Evolutionary conservation across 2,797 vertebrate species (phyloP), one percentile per base, ranked within the genome.

Genomic region (Diceros bicornis): DNA sequence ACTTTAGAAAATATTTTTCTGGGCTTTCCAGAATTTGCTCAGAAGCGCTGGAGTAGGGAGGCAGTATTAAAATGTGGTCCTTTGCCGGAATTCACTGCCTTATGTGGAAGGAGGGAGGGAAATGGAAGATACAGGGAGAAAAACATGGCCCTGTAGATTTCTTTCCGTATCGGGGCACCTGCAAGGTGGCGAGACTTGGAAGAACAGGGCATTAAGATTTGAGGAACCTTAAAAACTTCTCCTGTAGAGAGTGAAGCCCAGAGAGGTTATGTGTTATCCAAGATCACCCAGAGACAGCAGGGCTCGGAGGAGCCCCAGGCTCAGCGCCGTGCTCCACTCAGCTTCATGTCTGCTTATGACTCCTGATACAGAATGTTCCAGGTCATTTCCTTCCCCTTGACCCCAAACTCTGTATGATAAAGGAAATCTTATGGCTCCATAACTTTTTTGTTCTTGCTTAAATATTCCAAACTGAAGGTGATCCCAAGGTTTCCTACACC

Each of bases 401-500:
- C 71, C 50, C 47, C 52, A 88, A 32, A 61, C 18, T 47, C n/a
- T 34, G 2, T 34, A 47, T 85, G 59, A 44, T 85, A 59, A 75
- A 77, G 29, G 47, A 91, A 61, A 27, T 47, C 55, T 21, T 21
- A 21, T 61, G 32, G 9, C 21, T 72, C 4, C 12, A 8, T 62
- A 59, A 89, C 18, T 68, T 93, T 50, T 41, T 34, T 94, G n/a
- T 37, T 79, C 55, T 79, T 75, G 29, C 29, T 78, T 62, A 78
- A 74, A 34, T 89, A 59, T 95, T 87, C 62, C 64, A 83, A 84
- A 84, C 37, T 14, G 29, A 97, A 89, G 66, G 41, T 4, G 9
- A 71, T 41, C 17, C 75, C 61, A 75, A 34, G 11, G 16, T 34
- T 90, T 66, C 68, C 78, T 64, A 13, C 25, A 34, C 25, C 34